Conservation (phyloP, 2,888 invertebrate genomes). For the Cybosia mesomella region DNA sequence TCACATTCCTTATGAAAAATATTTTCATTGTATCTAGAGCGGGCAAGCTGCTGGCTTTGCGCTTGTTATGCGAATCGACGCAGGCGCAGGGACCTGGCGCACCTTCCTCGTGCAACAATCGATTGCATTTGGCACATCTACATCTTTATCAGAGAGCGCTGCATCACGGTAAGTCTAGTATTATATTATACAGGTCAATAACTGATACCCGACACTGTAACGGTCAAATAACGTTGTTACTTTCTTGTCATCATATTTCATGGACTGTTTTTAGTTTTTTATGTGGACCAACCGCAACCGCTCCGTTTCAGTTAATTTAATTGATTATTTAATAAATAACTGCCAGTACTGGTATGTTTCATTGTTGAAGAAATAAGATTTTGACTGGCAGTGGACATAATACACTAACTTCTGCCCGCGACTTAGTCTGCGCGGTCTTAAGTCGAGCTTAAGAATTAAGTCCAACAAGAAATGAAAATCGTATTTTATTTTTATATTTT, state of each 20-base stretch:
- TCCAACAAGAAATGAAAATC: too few species aligned
- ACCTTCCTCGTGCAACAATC: slow-evolving; percentile 80
- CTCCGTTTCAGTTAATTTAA: too few species aligned
- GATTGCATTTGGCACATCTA: slow-evolving; percentile 90
- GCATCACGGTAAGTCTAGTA: slow-evolving; percentile 88
- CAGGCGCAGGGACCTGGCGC: slow-evolving; percentile 90
- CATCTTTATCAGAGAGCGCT: slow-evolving; percentile 95
- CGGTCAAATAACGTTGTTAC: not conserved
- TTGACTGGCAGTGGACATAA: too few species aligned
- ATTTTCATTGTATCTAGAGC: slow-evolving; percentile 63
- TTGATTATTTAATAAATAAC: too few species aligned
- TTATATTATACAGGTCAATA: not conserved
- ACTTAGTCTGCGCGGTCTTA: too few species aligned
- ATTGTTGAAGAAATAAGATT: too few species aligned
- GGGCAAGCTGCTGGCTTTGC: slow-evolving; percentile 95
- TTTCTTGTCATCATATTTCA: not conserved
- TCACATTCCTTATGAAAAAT: slow-evolving; percentile 1
- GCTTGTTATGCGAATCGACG: slow-evolving; percentile 95
- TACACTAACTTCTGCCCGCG: too few species aligned
- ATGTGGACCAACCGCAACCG: too few species aligned
- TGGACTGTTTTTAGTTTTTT: not conserved
- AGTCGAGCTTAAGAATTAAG: too few species aligned
- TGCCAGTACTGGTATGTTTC: not conserved
- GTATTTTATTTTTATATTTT: too few species aligned
- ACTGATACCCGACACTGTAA: not conserved